phyloP scores from a whole-genome alignment of 30 jellyfish, hydroid and myxozoan genomes.

The Hydractinia symbiolongicarpus region DNA sequence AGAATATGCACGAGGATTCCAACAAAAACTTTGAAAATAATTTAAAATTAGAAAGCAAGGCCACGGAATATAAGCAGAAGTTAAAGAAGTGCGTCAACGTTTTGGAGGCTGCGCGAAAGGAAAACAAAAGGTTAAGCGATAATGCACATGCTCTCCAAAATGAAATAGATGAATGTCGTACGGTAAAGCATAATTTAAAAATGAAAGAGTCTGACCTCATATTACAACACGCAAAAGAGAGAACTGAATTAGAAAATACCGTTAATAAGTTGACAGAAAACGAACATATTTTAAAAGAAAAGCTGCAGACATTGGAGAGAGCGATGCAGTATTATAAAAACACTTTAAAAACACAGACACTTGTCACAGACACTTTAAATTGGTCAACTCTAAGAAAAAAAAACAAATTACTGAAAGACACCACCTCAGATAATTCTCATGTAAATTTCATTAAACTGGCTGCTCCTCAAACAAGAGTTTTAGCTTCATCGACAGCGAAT shows the following conservation, averaged over 20 bases:
- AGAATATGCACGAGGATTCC: conserved; percentile 5
- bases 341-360: no score
- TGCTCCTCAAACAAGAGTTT: no score
- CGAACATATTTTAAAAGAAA: neutral
- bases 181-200: neutral
- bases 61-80: conserved; percentile 11
- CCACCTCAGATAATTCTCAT: no score
- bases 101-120: conserved; percentile 6
- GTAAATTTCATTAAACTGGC: no score
- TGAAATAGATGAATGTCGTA: conserved; percentile 1
- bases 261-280: neutral
- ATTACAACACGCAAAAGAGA: neutral
- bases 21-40: neutral
- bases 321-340: neutral
- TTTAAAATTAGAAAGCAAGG: neutral
- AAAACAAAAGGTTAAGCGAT: conserved; percentile 5
- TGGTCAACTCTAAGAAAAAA: no score
- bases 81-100: conserved; percentile 16
- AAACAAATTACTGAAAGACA: no score
- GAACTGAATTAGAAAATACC: neutral
- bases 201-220: neutral
- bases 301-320: neutral
- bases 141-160: neutral
- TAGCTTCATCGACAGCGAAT: no score
- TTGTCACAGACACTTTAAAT: no score